Conservation (phyloP, 2,113 vertebrate genomes). For the Brevimyrus niger region DNA sequence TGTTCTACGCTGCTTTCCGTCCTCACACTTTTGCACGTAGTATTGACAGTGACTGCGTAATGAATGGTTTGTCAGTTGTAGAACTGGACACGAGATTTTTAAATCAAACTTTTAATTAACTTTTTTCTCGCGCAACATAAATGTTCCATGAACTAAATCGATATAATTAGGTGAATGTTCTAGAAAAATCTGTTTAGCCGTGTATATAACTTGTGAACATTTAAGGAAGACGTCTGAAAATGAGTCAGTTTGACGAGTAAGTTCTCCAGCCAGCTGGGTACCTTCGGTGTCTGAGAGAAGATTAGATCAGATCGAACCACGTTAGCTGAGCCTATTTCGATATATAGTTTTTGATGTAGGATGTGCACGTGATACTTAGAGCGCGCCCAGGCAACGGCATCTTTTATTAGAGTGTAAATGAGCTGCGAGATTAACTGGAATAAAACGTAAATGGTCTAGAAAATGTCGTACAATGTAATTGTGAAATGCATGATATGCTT, state of each 20-base stretch:
- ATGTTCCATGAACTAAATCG: background rate
- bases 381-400: background rate
- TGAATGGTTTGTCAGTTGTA: background rate
- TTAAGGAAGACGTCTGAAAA: conserved; percentile 6
- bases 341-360: background rate
- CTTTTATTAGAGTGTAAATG: background rate
- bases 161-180: background rate
- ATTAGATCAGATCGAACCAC: background rate
- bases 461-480: background rate
- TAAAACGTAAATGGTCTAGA: background rate
- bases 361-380: background rate
- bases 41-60: background rate
- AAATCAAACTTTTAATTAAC: background rate
- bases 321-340: background rate
- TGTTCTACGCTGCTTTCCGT: background rate
- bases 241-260: conserved; percentile 36
- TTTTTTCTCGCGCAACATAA: background rate
- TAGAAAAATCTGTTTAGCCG: background rate
- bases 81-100: background rate
- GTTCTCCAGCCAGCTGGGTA: background rate
- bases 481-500: background rate
- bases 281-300: background rate
- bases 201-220: background rate
- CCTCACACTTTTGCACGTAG: background rate
- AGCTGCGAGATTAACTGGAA: background rate